Conservation (phyloP, 2,888 invertebrate genomes). For the Drosophila eohydei region DNA sequence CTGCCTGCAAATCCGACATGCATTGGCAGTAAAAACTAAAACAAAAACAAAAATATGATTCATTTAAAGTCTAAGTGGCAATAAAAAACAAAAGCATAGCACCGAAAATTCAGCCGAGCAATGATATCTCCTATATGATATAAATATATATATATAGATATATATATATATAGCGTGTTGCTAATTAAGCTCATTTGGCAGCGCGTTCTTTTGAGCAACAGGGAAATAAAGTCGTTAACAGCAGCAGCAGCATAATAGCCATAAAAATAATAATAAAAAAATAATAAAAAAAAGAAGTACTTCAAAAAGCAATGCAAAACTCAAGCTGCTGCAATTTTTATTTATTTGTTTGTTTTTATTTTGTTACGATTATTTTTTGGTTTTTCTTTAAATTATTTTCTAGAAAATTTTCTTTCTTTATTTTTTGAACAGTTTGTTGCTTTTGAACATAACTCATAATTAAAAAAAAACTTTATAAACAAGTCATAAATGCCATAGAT, state of each 20-base stretch:
- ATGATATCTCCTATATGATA: constrained; percentile 46
- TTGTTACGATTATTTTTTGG: constrained; percentile 12
- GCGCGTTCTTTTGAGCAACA: constrained; percentile 60
- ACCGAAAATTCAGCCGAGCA: constrained; percentile 55
- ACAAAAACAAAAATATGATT: constrained; percentile 21
- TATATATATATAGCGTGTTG: constrained; percentile 64
- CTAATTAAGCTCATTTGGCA: constrained; percentile 74
- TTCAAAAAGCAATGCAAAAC: constrained; percentile 73
- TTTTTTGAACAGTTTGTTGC: constrained; percentile 58
- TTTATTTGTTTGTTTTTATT: constrained; percentile 15
- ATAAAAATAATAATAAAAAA: constrained; percentile 10
- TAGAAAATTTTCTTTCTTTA: constrained; percentile 15
- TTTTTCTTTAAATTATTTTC: constrained; percentile 9
- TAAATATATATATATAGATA: constrained; percentile 32
- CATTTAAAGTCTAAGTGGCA: constrained; percentile 67
- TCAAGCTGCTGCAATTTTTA: constrained; percentile 39
- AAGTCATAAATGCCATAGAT: constrained; percentile 1
- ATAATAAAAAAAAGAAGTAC: constrained; percentile 1
- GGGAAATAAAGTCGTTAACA: constrained; percentile 71
- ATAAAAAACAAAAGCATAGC: constrained; percentile 73
- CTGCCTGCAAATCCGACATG: constrained; percentile 63
- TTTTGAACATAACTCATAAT: constrained; percentile 46
- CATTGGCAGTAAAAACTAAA: constrained; percentile 74
- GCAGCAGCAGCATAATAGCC: constrained; percentile 15
- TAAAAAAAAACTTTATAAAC: constrained; percentile 26